Evolutionary conservation across 1,140 invertebrate species (phyloP).

Genomic region (Saxidomus purpurata): DNA sequence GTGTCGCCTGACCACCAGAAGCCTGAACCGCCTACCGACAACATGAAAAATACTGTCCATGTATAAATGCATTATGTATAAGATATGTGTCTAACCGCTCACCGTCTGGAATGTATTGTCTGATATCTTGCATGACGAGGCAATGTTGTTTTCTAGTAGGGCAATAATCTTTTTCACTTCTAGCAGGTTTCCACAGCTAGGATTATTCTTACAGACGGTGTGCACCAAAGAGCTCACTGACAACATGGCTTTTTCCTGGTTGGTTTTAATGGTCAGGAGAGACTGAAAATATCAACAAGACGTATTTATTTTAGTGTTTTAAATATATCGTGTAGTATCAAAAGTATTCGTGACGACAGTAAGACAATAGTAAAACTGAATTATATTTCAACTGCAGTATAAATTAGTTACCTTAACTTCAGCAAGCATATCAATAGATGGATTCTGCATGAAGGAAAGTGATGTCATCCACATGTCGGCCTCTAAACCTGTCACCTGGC

Average conservation of each 20-base stretch:
- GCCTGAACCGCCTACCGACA: neutral
- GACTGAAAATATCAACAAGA: slow-evolving; percentile 85
- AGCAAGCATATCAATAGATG: slow-evolving; percentile 90
- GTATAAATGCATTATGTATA: too few relatives aligned
- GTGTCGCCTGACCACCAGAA: neutral
- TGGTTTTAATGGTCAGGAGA: slow-evolving; percentile 88
- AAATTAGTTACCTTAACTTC: slow-evolving; percentile 88
- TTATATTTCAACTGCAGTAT: neutral
- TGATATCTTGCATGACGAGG: slow-evolving; percentile 87
- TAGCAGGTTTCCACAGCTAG: slow-evolving; percentile 82
- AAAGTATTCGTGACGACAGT: neutral
- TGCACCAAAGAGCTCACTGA: slow-evolving; percentile 87
- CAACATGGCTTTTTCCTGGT: slow-evolving; percentile 87
- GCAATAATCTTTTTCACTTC: slow-evolving; percentile 89
- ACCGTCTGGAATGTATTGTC: slow-evolving; percentile 90
- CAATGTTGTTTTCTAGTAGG: slow-evolving; percentile 85
- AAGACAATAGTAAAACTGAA: neutral
- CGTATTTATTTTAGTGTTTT: neutral
- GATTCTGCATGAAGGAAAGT: slow-evolving; percentile 92
- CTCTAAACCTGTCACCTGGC: slow-evolving; percentile 89
- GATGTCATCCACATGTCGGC: slow-evolving; percentile 93
- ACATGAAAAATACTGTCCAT: neutral
- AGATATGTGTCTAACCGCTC: neutral
- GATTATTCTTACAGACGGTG: slow-evolving; percentile 86
- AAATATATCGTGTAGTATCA: neutral